Base-by-base conservation (phyloP, 2,113 vertebrate species). In the Pluvialis apricaria region DNA sequence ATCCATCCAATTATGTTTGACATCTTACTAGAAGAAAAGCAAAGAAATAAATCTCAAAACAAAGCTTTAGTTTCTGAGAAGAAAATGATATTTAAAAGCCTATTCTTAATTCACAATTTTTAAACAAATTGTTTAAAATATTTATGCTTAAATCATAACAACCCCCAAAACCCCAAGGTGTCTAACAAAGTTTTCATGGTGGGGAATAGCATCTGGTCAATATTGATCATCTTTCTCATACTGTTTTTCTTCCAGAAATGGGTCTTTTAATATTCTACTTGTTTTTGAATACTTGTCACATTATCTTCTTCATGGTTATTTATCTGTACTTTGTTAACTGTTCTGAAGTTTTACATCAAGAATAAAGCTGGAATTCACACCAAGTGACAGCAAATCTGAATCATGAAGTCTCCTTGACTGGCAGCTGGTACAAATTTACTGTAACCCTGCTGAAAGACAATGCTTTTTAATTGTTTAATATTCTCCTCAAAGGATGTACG, bases 211-310 rank as follows among this genome's bases (percentile, higher is more conserved):
- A 72, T 79, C 7, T 80, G 12, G 66, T 85, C 22, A 62, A n/a
- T 29, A 86, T 24, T 47, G 11, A 22, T 71, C 7, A 49, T 49
- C 9, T 66, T 84, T 80, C 58, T 52, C 21, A 8, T 6, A 34
- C 3, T 64, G 7, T 28, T 82, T 96, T 77, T 5, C 7, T 36
- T 44, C 40, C 65, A 9, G 29, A 96, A 90, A 86, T 75, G 2
- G 18, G 14, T 26, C 11, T 58, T 95, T 71, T 87, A 25, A 61
- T 78, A 88, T 32, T 75, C 28, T 86, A 57, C 10, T 76, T 76
- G 28, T 15, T 93, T 96, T 85, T 91, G 31, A n/a, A 97, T 55
- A 80, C 17, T 60, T 96, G 19, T 89, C 51, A 92, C 38, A 66
- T 91, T 77, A 79, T 7, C 25, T 92, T 57, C 34, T 70, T 91